Percentiles rank a stretch among this genome's conserved stretches.
Conservation (phyloP, 2,797 vertebrate species). For the Dendrocincla fuliginosa region DNA sequence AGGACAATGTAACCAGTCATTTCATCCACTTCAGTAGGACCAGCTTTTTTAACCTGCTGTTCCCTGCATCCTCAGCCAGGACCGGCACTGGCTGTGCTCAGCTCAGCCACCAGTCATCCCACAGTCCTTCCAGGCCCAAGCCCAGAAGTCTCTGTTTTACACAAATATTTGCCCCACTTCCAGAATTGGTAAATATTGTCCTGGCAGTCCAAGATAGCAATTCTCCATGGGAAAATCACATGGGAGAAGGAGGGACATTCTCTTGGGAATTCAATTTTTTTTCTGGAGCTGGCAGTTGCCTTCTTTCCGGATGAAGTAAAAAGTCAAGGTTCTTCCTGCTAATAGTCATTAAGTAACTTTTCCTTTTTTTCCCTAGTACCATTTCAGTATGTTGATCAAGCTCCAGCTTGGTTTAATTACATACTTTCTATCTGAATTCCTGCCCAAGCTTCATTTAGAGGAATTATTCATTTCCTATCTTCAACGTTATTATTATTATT, state of each 20-base stretch:
- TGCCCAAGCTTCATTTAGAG: slow-evolving; percentile 64
- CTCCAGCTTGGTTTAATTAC: slow-evolving; percentile 63
- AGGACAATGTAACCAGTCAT: background rate
- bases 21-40: background rate
- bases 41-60: background rate
- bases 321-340: slow-evolving; percentile 21
- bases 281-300: background rate
- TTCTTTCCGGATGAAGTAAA: slow-evolving; percentile 1
- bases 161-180: background rate
- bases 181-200: background rate
- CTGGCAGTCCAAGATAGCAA: background rate
- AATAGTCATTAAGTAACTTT: slow-evolving; percentile 21
- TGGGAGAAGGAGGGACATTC: background rate
- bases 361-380: background rate
- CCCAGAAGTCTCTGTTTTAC: background rate
- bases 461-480: slow-evolving; percentile 67
- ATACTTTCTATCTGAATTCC: slow-evolving; percentile 61
- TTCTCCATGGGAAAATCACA: background rate
- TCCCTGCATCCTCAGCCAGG: background rate
- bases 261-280: background rate
- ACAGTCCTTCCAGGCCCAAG: background rate
- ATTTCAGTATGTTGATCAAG: slow-evolving; percentile 59
- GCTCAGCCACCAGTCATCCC: background rate
- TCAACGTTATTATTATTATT: slow-evolving; percentile 63
- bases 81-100: background rate